Percentiles rank a stretch among this genome's conserved stretches.
Conservation (phyloP, 2,113 vertebrate species). For the Rutilus rutilus region DNA sequence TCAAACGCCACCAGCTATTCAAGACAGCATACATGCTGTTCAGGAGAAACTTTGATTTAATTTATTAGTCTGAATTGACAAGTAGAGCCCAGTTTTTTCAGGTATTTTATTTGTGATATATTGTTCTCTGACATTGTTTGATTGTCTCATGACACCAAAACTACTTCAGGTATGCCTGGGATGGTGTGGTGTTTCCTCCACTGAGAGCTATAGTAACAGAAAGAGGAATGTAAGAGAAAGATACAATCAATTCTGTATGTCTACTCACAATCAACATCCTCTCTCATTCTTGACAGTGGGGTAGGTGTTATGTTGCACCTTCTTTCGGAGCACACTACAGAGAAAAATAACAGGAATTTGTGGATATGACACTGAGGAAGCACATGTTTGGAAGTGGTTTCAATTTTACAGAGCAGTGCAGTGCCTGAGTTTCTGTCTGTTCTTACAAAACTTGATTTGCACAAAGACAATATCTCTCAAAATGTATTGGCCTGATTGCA, state of each 20-base stretch:
- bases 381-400: background rate
- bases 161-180: background rate
- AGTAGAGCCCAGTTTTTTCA: too few relatives aligned
- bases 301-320: background rate
- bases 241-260: too few relatives aligned
- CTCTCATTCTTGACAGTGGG: too few relatives aligned
- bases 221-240: too few relatives aligned
- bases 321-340: background rate
- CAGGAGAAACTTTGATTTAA: too few relatives aligned
- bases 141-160: background rate
- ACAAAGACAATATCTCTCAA: background rate
- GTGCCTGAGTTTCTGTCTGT: background rate
- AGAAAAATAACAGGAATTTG: slow-evolving; percentile 5
- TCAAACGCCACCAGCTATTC: too few relatives aligned
- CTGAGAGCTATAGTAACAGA: too few relatives aligned
- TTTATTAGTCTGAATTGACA: too few relatives aligned
- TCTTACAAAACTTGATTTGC: background rate
- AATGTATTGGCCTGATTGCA: slow-evolving; percentile 3
- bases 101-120: background rate
- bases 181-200: too few relatives aligned
- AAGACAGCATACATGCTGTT: too few relatives aligned
- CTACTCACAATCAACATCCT: too few relatives aligned
- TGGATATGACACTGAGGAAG: slow-evolving; percentile 11
- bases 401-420: background rate
- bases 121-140: slow-evolving; percentile 2